Base-by-base conservation (phyloP, 2,113 vertebrate genomes). In the Lepus americanus region DNA sequence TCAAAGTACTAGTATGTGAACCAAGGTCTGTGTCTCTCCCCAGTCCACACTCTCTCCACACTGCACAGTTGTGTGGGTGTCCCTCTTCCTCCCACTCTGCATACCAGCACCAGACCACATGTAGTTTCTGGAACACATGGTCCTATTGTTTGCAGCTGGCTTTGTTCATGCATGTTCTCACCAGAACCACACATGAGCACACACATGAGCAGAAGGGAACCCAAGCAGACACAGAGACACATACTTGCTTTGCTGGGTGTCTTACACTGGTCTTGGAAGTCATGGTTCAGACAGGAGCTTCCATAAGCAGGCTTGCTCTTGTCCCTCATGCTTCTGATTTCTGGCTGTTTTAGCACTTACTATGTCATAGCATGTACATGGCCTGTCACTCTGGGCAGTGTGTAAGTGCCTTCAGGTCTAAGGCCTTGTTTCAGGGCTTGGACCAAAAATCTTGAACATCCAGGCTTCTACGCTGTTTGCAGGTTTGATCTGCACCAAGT, bases 21-120 rank as follows among this genome's bases (percentile, higher is more conserved):
- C 61, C 33, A 1, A 73, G 36, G 14, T 59, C 4, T 10, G 0
- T 0, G 12, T 74, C 2, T 49, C 39, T 72, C 25, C 14, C 2
- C 36, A 69, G 55, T 55, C 23, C 13, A 6, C 31, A 2, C 3
- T 31, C 39, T 73, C 63, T 33, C n/a, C 19, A 27, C 12, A 2
- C 3, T 39, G 2, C 0, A 29, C 12, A 8, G 3, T 27, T 53
- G 25, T 85, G 64, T 69, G 29, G 3, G 5, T 59, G 14, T 59
- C 55, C 17, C 55, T 16, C 55, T 53, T 12, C 19, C 22, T 13
- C 27, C 11, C 13, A 1, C 25, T 61, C 14, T 0, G 13, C 49
- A 55, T 36, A 49, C 49, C 44, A 51, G 2, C 66, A 12, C 25
- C 27, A 78, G 85, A 27, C 39, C 13, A 5, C 7, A 51, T 49